phyloP scores from a whole-genome alignment of 2,113 vertebrate species.

The Lipophrys pholis region DNA sequence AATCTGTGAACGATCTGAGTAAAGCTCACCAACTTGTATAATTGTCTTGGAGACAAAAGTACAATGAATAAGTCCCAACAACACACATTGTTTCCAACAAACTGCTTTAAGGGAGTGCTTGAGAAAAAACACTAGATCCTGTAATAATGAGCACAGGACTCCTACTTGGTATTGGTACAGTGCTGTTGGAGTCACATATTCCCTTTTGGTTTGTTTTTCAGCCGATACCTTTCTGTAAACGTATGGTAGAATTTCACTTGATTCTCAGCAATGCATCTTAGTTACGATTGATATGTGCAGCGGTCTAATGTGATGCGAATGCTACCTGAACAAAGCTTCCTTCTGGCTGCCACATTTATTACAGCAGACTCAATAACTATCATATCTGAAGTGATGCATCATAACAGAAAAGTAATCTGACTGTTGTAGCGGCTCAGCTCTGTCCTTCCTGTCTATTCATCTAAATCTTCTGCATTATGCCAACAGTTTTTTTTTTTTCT shows the following conservation, averaged over 20 bases:
- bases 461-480: background rate
- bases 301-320: background rate
- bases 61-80: background rate
- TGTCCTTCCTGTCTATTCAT: conserved; percentile 16
- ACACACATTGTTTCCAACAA: background rate
- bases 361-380: conserved; percentile 55
- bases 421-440: conserved; percentile 19
- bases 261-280: conserved; percentile 53
- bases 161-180: conserved; percentile 10
- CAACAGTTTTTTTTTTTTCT: background rate
- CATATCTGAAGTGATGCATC: conserved; percentile 36
- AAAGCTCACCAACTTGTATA: no score
- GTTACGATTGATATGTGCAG: conserved; percentile 33
- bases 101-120: background rate
- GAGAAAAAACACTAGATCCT: background rate
- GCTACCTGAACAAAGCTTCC: conserved; percentile 9
- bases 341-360: conserved; percentile 42
- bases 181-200: conserved; percentile 4
- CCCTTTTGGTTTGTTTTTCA: conserved; percentile 32
- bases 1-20: no score
- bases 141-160: conserved; percentile 8
- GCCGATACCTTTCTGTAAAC: conserved; percentile 10
- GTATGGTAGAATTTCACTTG: conserved; percentile 24
- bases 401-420: conserved; percentile 30
- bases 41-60: background rate